phyloP scores from a whole-genome alignment of 2,797 vertebrate species.

The Clarias fuscus region DNA sequence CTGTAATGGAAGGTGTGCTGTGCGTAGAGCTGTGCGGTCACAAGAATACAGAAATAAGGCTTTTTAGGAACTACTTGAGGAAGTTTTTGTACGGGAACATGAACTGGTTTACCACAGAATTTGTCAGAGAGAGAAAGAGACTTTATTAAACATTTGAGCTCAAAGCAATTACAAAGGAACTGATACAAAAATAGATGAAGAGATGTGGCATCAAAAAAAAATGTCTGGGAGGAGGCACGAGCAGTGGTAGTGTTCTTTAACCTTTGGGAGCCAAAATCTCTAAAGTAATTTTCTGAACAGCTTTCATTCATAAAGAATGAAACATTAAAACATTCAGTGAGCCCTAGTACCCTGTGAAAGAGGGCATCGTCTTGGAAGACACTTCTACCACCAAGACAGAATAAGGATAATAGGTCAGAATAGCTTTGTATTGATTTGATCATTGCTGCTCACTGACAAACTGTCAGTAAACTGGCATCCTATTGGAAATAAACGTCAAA shows the following conservation, averaged over 20 bases:
- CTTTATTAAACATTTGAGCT: neutral
- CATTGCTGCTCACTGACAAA: neutral
- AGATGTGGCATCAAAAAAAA: neutral
- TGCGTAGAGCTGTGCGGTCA: constrained; percentile 18
- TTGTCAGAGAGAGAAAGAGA: neutral
- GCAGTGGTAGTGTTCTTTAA: neutral
- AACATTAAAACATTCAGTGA: neutral
- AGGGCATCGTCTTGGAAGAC: neutral
- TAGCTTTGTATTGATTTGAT: neutral
- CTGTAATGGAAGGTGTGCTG: neutral
- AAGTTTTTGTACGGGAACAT: neutral
- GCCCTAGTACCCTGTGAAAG: neutral
- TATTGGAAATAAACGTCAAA: too few relatives aligned
- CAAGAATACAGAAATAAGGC: constrained; percentile 21
- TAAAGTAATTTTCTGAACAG: neutral
- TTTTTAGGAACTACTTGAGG: constrained; percentile 13
- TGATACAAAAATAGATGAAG: neutral
- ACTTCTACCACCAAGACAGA: neutral
- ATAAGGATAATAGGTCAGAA: neutral
- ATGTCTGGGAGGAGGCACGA: neutral
- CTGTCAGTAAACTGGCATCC: too few relatives aligned
- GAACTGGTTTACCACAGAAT: constrained; percentile 33
- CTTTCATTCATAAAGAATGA: neutral
- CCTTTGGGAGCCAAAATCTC: neutral
- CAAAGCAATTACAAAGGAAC: neutral